phyloP scores from a whole-genome alignment of 2,888 invertebrate species.

The Chorisops tibialis region DNA sequence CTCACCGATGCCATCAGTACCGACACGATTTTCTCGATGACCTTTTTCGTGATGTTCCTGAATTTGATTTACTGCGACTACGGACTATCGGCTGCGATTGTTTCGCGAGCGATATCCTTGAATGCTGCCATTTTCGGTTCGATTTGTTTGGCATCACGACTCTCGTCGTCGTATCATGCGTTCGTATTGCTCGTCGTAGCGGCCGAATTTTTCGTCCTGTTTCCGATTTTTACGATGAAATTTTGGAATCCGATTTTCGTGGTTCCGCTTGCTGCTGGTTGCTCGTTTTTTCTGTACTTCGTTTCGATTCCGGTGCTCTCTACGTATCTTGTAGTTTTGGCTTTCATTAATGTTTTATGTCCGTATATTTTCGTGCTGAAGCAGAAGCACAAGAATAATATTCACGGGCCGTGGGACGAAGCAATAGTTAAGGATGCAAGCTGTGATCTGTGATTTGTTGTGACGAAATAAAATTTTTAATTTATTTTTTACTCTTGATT shows the following conservation, averaged over 20 bases:
- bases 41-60: slow-evolving; percentile 79
- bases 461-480: too few species aligned
- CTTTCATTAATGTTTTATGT: slow-evolving; percentile 68
- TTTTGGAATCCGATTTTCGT: slow-evolving; percentile 59
- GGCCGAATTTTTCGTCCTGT: slow-evolving; percentile 82
- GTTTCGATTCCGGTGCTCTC: slow-evolving; percentile 59
- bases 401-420: slow-evolving; percentile 98
- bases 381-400: slow-evolving; percentile 82
- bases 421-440: slow-evolving; percentile 67
- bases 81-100: slow-evolving; percentile 76
- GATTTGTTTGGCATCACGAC: slow-evolving; percentile 88
- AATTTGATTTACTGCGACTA: slow-evolving; percentile 94
- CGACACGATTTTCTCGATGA: slow-evolving; percentile 93
- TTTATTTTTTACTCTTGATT: too few species aligned
- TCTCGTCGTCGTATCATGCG: slow-evolving; percentile 81
- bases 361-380: slow-evolving; percentile 72
- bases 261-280: slow-evolving; percentile 54
- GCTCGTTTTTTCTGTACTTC: slow-evolving; percentile 57
- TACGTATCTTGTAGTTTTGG: slow-evolving; percentile 60
- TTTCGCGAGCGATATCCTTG: slow-evolving; percentile 86
- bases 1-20: slow-evolving; percentile 95
- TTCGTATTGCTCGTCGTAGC: slow-evolving; percentile 87
- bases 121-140: slow-evolving; percentile 95
- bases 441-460: not conserved
- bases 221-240: slow-evolving; percentile 72